Conservation (phyloP, 2,888 invertebrate genomes). For the Therioaphis trifolii region DNA sequence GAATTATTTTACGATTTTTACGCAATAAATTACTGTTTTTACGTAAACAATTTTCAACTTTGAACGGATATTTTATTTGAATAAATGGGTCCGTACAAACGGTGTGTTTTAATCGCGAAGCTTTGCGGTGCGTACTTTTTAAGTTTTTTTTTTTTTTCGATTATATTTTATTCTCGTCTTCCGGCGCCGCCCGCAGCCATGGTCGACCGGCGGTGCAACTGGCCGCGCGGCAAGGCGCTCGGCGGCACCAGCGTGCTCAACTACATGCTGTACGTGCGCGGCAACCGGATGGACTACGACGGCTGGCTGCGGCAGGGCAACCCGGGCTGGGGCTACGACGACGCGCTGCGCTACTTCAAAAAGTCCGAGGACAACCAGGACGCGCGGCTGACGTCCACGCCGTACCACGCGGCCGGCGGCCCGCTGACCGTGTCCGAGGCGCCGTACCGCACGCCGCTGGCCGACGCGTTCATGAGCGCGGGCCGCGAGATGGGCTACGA, state of each 20-base stretch:
- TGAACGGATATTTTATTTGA: no score
- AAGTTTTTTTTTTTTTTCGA: no score
- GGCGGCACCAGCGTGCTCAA: constrained; percentile 91
- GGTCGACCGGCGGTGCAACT: constrained; percentile 86
- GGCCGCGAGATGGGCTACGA: constrained; percentile 87
- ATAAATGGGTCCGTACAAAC: no score
- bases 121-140: no score
- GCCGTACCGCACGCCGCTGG: constrained; percentile 86
- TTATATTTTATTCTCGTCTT: no score
- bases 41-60: no score
- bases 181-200: constrained; percentile 82
- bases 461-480: constrained; percentile 83
- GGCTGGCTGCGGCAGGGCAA: constrained; percentile 88
- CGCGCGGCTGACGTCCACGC: constrained; percentile 82
- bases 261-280: constrained; percentile 91
- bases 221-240: constrained; percentile 91
- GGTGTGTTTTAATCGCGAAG: no score
- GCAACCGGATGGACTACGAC: constrained; percentile 90
- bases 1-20: no score
- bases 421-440: constrained; percentile 87
- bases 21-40: no score
- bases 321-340: constrained; percentile 86
- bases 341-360: constrained; percentile 85
- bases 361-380: constrained; percentile 92
- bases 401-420: constrained; percentile 84